Percentiles rank a stretch among this genome's conserved stretches.
Conservation (phyloP, 2,797 vertebrate genomes). For the Sebastes cheni region DNA sequence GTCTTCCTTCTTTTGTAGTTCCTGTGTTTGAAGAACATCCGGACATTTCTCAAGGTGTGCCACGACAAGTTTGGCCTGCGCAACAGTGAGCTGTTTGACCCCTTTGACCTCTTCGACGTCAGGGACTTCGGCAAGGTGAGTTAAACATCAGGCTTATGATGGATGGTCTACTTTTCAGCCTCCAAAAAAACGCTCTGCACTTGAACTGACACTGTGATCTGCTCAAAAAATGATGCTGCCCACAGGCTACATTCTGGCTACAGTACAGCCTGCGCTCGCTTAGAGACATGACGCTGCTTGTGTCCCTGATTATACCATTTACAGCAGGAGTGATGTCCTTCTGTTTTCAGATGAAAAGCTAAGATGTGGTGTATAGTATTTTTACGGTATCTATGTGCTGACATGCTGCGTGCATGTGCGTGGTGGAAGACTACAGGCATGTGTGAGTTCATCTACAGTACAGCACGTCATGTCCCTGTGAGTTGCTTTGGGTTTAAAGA, state of each 20-base stretch:
- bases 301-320: neutral
- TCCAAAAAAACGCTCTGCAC: neutral
- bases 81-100: conserved; percentile 96
- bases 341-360: conserved; percentile 9
- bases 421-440: neutral
- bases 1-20: conserved; percentile 81
- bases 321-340: neutral
- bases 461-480: neutral
- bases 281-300: conserved; percentile 20
- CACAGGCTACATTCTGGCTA: neutral
- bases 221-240: neutral
- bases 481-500: conserved; percentile 10
- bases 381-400: neutral
- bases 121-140: conserved; percentile 98
- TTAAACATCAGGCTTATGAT: neutral
- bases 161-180: neutral
- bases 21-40: conserved; percentile 97
- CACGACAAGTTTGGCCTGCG: conserved; percentile 95
- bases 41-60: conserved; percentile 96
- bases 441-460: neutral
- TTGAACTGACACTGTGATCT: neutral
- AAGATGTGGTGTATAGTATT: neutral
- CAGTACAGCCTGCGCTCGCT: neutral
- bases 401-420: neutral
- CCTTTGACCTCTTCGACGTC: conserved; percentile 97